A percentile compares a stretch with the other conserved stretches of the same genome.
Conservation (phyloP, 2,797 vertebrate genomes). For the Ataeniobius toweri region DNA sequence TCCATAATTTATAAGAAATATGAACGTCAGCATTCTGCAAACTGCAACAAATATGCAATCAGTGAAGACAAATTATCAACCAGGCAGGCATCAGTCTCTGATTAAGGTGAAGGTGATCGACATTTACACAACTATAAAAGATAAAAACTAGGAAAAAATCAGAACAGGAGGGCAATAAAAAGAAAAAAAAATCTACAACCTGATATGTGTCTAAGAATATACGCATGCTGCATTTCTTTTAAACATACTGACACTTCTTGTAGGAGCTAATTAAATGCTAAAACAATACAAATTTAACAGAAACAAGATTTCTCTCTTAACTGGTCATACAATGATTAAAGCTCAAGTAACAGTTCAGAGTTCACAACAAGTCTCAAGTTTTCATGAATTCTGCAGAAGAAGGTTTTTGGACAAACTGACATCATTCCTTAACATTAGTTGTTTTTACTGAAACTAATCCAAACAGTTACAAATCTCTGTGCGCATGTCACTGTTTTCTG, state of each 20-base stretch:
- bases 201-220: neutral
- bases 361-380: neutral
- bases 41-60: neutral
- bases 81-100: neutral
- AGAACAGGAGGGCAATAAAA: neutral
- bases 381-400: neutral
- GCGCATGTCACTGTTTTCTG: slow-evolving; percentile 25
- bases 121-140: neutral
- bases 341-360: too few relatives aligned
- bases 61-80: neutral
- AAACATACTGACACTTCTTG: neutral
- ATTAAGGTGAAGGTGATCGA: neutral
- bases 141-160: neutral
- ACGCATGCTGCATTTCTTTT: neutral
- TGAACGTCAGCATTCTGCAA: neutral
- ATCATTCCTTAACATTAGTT: neutral
- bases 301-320: neutral
- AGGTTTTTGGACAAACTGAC: neutral
- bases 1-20: neutral
- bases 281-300: neutral
- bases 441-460: neutral
- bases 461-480: neutral
- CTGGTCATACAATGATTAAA: too few relatives aligned
- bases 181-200: neutral
- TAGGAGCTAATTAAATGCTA: neutral